phyloP scores from a whole-genome alignment of 2,797 vertebrate species.

The Mus caroli region DNA sequence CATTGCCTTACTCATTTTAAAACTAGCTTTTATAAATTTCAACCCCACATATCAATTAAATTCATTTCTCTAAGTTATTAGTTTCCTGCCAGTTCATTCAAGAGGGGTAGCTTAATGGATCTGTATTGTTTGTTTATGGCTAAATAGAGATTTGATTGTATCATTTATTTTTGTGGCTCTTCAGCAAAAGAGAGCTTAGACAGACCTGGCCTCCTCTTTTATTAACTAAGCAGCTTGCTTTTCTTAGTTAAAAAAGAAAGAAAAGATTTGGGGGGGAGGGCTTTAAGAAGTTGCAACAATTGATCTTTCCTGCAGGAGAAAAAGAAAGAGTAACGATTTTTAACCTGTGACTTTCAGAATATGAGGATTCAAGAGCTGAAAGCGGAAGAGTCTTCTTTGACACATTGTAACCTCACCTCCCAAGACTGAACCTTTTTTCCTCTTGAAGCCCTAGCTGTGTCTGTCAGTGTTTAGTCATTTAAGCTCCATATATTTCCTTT shows the following conservation, averaged over 20 bases:
- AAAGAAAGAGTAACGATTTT: constrained; percentile 70
- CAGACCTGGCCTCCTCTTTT: constrained; percentile 21
- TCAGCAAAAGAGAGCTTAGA: constrained; percentile 38
- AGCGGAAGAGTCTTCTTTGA: constrained; percentile 59
- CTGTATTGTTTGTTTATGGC: constrained; percentile 62
- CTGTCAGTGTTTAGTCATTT: constrained; percentile 29
- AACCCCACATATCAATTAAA: constrained; percentile 8
- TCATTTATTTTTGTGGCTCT: constrained; percentile 55
- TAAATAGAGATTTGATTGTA: constrained; percentile 59
- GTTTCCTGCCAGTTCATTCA: constrained; percentile 50
- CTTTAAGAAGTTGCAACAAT: neutral
- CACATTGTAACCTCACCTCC: constrained; percentile 61
- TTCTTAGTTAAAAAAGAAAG: constrained; percentile 17
- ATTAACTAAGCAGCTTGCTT: constrained; percentile 48
- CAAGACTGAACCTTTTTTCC: constrained; percentile 64
- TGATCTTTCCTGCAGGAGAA: constrained; percentile 23
- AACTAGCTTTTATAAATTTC: constrained; percentile 23
- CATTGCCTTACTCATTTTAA: constrained; percentile 40
- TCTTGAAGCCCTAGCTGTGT: constrained; percentile 33
- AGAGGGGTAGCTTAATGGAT: neutral
- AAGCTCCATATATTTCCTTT: neutral
- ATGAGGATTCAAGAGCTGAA: constrained; percentile 15
- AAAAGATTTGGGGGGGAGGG: neutral
- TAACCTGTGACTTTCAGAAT: constrained; percentile 61
- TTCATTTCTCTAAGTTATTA: constrained; percentile 64